Evolutionary conservation across 2,888 invertebrate genomes (phyloP), one percentile per base, ranked within the genome.

Genomic region (Polydrusus tereticollis): DNA sequence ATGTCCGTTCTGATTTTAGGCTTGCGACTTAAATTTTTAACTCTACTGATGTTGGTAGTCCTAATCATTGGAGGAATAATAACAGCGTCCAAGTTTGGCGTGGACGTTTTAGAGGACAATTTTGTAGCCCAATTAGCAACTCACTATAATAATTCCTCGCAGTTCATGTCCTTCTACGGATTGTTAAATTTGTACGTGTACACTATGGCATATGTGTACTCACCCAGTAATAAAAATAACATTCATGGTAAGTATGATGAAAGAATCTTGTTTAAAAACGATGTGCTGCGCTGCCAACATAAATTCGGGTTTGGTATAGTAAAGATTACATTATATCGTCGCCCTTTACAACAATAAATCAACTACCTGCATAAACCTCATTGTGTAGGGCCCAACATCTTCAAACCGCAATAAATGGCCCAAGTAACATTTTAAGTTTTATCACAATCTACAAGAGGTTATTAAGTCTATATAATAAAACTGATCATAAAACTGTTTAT

Each of bases 91-190:
- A 89, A 95, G 70, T 98, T 97, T 87, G 97, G 98, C 3, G 92
- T 94, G 58, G 95, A 94, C 12, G 92, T 95, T 8, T 86, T 98
- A 65, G 96, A 98, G 85, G 97, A 98, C 85, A 96, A 96, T 86
- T 98, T 98, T 88, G 96, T 97, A 0, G 92, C 96, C 8, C 92
- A 94, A 71, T 88, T 97, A 18, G 92, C 93, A 20, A 94, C 95
- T 41, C 94, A 93, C 83, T 96, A 97, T 85, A 92, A 92, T 80
- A 97, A 95, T 78, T 97, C 97, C 0, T 96, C 95, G 6, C 96
- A 98, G 77, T 98, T 98, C 86, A 96, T 98, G 93, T 94, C 96
- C 2, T 93, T 97, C 78, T 98, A 98, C 84, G 96, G 97, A 23
- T 88, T 98, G 50, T 89, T 97, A 65, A 98, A 98, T 87, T 95